Evolutionary conservation across 1,140 invertebrate genomes (phyloP).

Genomic region (Diorhabda carinulata): DNA sequence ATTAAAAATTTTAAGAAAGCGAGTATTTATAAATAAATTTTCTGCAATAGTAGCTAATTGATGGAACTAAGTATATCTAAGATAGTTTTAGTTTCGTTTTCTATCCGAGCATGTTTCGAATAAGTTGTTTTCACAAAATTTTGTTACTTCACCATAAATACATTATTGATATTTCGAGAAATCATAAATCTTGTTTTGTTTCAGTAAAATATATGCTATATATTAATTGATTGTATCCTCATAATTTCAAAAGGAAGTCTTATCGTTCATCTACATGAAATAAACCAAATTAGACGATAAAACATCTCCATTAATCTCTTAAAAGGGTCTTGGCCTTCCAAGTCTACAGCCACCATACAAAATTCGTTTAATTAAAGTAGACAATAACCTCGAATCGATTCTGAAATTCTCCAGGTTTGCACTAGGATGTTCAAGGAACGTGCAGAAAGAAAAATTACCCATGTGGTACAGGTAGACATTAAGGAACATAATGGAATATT

Average conservation of each 20-base stretch:
- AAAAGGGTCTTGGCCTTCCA: conserved; percentile 1
- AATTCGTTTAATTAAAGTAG: conserved; percentile 3
- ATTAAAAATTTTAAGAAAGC: too few relatives aligned
- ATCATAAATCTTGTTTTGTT: too few relatives aligned
- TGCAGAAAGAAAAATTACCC: background rate
- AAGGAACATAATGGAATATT: too few relatives aligned
- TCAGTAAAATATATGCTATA: background rate
- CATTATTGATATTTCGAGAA: too few relatives aligned
- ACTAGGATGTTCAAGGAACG: conserved; percentile 1
- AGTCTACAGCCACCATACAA: conserved; percentile 1
- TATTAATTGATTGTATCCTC: background rate
- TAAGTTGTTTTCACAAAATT: too few relatives aligned
- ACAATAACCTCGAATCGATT: conserved; percentile 1
- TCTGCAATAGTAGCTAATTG: too few relatives aligned
- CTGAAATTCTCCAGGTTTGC: background rate
- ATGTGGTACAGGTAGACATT: too few relatives aligned
- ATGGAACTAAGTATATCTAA: too few relatives aligned
- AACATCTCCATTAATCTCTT: conserved; percentile 2
- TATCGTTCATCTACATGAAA: background rate
- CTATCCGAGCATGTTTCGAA: too few relatives aligned
- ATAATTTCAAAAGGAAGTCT: background rate
- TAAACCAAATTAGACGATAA: background rate
- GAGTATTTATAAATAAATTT: too few relatives aligned
- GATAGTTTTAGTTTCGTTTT: too few relatives aligned
- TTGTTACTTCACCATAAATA: too few relatives aligned